Percentiles rank a stretch among this genome's conserved stretches.
phyloP scores from a whole-genome alignment of 1,140 invertebrate species.

The Pseudomyrmex flavicornis region DNA sequence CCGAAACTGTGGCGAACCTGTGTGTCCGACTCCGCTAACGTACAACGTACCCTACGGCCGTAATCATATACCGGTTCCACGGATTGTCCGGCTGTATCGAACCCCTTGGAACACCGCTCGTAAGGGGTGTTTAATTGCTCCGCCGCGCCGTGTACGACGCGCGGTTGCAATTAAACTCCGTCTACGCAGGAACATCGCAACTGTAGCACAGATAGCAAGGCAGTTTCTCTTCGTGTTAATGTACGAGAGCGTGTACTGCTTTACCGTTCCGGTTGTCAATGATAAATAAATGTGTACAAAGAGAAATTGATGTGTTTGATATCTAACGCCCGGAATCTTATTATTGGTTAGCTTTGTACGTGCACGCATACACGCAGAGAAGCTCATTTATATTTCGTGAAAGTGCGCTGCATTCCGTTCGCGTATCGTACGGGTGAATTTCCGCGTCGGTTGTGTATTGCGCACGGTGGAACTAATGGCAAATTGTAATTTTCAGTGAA shows the following conservation, averaged over 20 bases:
- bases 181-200: conserved; percentile 9
- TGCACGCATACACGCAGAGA: neutral
- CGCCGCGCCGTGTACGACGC: conserved; percentile 13
- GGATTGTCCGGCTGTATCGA: conserved; percentile 7
- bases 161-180: conserved; percentile 59
- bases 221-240: neutral
- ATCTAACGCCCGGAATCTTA: neutral
- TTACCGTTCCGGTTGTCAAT: neutral
- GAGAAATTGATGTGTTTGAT: conserved; percentile 12
- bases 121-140: conserved; percentile 65
- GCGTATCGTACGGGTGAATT: conserved; percentile 22
- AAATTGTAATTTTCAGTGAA: conserved; percentile 57
- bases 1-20: conserved; percentile 53
- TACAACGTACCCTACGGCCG: neutral
- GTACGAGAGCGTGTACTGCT: neutral
- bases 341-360: conserved; percentile 8
- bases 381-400: conserved; percentile 26
- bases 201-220: neutral
- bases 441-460: neutral
- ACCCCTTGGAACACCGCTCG: conserved; percentile 49
- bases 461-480: conserved; percentile 32
- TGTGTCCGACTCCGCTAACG: conserved; percentile 22
- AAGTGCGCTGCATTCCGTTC: neutral
- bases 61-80: conserved; percentile 30
- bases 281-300: neutral